phyloP scores from a whole-genome alignment of 2,113 vertebrate species.

The Phoenicopterus ruber region DNA sequence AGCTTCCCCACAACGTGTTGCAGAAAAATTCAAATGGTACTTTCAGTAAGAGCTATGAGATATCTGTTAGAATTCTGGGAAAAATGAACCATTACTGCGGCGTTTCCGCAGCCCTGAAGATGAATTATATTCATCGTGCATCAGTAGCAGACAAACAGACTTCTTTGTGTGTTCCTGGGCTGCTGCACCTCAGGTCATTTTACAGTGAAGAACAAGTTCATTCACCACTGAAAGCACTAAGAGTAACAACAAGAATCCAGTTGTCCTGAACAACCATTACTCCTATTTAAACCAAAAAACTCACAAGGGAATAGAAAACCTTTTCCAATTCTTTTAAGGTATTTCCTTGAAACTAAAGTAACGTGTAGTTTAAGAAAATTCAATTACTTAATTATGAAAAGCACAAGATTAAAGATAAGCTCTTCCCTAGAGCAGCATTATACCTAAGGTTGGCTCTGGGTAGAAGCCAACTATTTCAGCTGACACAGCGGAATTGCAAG shows the following conservation, averaged over 20 bases:
- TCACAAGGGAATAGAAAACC: neutral
- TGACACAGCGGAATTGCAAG: neutral
- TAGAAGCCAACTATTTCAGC: neutral
- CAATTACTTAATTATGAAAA: slow-evolving; percentile 6
- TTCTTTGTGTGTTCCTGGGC: neutral
- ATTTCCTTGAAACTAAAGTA: neutral
- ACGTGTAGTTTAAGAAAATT: neutral
- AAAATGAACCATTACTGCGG: neutral
- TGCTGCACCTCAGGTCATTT: accelerated
- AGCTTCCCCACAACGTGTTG: neutral
- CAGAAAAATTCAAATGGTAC: neutral
- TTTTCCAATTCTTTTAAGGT: neutral
- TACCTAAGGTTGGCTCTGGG: neutral
- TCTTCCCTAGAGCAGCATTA: neutral
- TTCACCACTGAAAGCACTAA: neutral
- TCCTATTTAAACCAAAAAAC: neutral
- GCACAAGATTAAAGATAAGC: slow-evolving; percentile 21
- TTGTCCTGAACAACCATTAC: neutral
- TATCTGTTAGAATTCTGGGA: neutral
- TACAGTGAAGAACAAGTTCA: neutral
- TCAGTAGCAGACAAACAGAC: neutral
- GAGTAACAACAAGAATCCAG: neutral
- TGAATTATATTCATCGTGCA: neutral
- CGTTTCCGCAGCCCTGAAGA: neutral
- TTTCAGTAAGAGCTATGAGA: neutral